phyloP scores from a whole-genome alignment of 2,888 invertebrate species.

The Ophraella communa region DNA sequence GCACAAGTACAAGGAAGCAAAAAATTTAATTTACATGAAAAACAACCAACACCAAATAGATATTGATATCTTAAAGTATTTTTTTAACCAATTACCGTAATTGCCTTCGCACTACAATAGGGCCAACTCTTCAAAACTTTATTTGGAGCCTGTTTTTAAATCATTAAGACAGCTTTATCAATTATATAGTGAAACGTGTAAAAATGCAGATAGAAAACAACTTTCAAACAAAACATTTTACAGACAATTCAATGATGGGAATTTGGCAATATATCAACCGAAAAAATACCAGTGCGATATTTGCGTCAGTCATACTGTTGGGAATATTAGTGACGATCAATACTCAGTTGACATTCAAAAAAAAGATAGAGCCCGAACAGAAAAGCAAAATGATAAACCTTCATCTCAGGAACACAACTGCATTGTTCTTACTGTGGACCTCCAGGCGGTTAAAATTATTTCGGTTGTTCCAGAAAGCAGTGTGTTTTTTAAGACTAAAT shows the following conservation, averaged over 20 bases:
- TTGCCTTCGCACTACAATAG: background rate
- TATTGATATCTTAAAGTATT: background rate
- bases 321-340: conserved; percentile 6
- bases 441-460: conserved; percentile 39
- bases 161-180: conserved; percentile 17
- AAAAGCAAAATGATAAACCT: conserved; percentile 31
- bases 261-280: conserved; percentile 23
- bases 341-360: conserved; percentile 22
- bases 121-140: conserved; percentile 33
- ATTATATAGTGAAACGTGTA: conserved; percentile 27
- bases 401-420: conserved; percentile 30
- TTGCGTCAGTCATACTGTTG: conserved; percentile 1
- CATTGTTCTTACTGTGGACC: conserved; percentile 33
- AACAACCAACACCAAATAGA: background rate
- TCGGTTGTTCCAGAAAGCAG: conserved; percentile 39
- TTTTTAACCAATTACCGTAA: conserved; percentile 12
- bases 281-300: conserved; percentile 38
- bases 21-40: conserved; percentile 7
- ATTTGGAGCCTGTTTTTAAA: conserved; percentile 35
- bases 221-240: conserved; percentile 28
- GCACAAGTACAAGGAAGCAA: background rate
- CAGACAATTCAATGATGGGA: conserved; percentile 30
- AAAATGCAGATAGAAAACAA: conserved; percentile 22
- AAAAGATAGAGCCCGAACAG: conserved; percentile 28
- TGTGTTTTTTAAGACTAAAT: conserved; percentile 45